Evolutionary conservation across 2,113 vertebrate genomes (phyloP).

Genomic region (Thalassarche chlororhynchos): DNA sequence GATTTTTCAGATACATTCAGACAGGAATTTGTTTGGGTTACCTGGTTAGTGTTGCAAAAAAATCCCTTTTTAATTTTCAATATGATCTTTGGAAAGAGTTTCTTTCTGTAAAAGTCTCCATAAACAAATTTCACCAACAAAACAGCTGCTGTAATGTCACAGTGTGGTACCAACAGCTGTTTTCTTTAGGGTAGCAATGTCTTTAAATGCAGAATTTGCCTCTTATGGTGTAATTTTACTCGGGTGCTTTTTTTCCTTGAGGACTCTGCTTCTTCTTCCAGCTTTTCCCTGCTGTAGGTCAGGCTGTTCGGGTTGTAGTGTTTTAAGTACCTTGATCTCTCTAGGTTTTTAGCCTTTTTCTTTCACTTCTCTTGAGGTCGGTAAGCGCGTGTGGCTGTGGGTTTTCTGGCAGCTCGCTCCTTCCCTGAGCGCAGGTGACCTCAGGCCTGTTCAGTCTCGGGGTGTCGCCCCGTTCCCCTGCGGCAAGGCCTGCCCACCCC

Average conservation of each 20-base stretch:
- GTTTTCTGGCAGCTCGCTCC: neutral
- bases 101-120: neutral
- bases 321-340: neutral
- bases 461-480: too few species aligned
- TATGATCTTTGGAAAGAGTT: neutral
- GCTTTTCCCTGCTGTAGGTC: neutral
- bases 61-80: neutral
- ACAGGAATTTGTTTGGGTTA: neutral
- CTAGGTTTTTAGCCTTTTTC: neutral
- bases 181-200: neutral
- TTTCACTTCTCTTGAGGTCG: neutral
- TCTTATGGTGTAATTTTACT: neutral
- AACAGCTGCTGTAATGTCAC: neutral
- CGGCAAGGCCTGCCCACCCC: too few species aligned
- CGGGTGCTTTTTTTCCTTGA: neutral
- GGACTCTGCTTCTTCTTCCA: neutral
- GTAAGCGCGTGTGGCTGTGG: accelerated
- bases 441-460: neutral
- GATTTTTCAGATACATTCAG: neutral
- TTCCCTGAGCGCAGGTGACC: neutral
- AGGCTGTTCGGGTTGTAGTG: neutral
- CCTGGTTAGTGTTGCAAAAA: neutral
- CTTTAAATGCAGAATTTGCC: neutral
- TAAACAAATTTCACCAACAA: neutral
- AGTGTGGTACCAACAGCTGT: neutral